These are phyloP conservation scores for Beroe forskalii DNA, from an alignment of 37 sponge, comb jelly and placozoan genomes.

Conservation along the genomic window DNA sequence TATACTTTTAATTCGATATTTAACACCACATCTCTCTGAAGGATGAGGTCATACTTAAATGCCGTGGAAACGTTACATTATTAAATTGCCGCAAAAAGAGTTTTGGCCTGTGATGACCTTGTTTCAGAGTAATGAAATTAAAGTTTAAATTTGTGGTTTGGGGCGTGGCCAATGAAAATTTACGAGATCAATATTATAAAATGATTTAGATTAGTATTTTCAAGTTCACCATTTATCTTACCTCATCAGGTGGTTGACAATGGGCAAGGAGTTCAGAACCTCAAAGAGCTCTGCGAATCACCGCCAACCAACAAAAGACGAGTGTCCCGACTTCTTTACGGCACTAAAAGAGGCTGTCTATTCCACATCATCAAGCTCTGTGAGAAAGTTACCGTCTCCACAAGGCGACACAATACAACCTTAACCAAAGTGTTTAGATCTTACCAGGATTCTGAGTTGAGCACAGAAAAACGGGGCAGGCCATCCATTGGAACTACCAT, in stretches of 20 bases:
- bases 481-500: slow-evolving; percentile 36
- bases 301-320: background rate
- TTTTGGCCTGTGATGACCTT: no score
- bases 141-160: no score
- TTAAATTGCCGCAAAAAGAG: no score
- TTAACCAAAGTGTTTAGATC: background rate
- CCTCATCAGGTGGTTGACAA: slow-evolving; percentile 64
- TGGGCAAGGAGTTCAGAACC: slow-evolving; percentile 23
- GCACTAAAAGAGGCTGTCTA: slow-evolving; percentile 26
- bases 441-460: background rate
- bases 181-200: no score
- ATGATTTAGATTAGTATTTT: no score
- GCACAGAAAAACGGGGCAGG: background rate
- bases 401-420: slow-evolving; percentile 7
- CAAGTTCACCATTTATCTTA: no score
- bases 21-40: no score
- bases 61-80: no score
- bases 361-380: slow-evolving; percentile 10
- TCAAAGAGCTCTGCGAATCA: background rate
- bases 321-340: slow-evolving; percentile 1
- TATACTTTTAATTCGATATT: no score
- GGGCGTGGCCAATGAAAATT: no score
- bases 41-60: no score
- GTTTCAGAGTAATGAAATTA: no score
- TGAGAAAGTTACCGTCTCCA: slow-evolving; percentile 4